A percentile compares a stretch with the other conserved stretches of the same genome.
These are phyloP conservation scores for Epinephelus cyanopodus DNA, from an alignment of 2,113 vertebrate species.

Conservation along the genomic window DNA sequence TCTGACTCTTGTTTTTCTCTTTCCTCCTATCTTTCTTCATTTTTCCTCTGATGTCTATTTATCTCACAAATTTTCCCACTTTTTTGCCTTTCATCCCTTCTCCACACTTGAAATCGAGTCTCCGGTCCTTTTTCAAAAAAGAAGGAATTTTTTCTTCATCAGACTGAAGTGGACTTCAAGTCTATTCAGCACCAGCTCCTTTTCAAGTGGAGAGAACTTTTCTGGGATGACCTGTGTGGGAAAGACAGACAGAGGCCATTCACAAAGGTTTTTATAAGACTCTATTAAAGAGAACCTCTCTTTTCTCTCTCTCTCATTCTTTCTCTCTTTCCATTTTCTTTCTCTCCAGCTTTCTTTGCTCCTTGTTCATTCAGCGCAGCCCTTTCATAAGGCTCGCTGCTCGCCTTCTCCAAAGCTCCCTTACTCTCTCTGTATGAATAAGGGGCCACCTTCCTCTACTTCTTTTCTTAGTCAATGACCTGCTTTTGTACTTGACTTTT, in stretches of 20 bases:
- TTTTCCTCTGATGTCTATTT: not conserved
- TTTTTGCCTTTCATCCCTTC: not conserved
- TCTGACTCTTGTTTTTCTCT: slow-evolving; percentile 31
- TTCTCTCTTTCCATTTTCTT: slow-evolving; percentile 33
- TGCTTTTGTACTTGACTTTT: slow-evolving; percentile 56
- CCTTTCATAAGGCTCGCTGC: slow-evolving; percentile 25
- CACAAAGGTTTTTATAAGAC: slow-evolving; percentile 72
- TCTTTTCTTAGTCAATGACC: slow-evolving; percentile 65
- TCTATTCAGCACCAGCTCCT: slow-evolving; percentile 55
- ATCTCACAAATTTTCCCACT: not conserved
- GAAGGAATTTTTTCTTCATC: slow-evolving; percentile 49
- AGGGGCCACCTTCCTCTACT: slow-evolving; percentile 64
- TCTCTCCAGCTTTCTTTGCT: slow-evolving; percentile 17
- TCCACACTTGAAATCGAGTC: slow-evolving; percentile 42
- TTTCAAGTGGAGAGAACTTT: slow-evolving; percentile 70
- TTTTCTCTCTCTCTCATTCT: slow-evolving; percentile 43
- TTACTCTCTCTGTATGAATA: slow-evolving; percentile 64
- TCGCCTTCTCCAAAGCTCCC: slow-evolving; percentile 28
- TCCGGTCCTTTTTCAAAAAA: slow-evolving; percentile 49
- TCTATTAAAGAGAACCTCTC: slow-evolving; percentile 51
- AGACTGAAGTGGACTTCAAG: slow-evolving; percentile 47
- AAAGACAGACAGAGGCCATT: slow-evolving; percentile 73
- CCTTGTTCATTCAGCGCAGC: slow-evolving; percentile 42
- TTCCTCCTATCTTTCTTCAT: not conserved
- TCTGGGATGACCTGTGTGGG: slow-evolving; percentile 71